These are phyloP conservation scores for Pegoplata infirma DNA, from an alignment of 2,888 invertebrate species.

Conservation along the genomic window DNA sequence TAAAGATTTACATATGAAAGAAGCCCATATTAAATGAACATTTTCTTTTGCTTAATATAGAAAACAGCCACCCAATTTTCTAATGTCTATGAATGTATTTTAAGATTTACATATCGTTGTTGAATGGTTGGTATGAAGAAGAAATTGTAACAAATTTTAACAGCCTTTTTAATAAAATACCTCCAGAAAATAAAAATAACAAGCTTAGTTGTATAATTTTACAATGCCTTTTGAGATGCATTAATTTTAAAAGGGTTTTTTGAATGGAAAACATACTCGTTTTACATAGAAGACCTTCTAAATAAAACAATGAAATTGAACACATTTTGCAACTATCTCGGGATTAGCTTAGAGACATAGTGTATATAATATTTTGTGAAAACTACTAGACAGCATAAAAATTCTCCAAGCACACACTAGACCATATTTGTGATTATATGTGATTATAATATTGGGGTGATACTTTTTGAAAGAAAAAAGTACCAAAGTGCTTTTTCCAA, in stretches of 20 bases:
- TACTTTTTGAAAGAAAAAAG: too few species aligned
- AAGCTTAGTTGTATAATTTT: slow-evolving; percentile 52
- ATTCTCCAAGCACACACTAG: not conserved
- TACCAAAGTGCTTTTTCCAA: too few species aligned
- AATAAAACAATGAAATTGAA: slow-evolving; percentile 62
- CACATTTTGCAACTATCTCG: slow-evolving; percentile 62
- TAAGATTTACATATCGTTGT: slow-evolving; percentile 28
- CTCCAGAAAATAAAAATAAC: slow-evolving; percentile 23
- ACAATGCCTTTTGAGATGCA: slow-evolving; percentile 56
- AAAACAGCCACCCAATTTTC: slow-evolving; percentile 21
- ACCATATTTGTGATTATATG: not conserved
- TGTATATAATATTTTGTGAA: slow-evolving; percentile 12
- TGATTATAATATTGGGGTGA: too few species aligned
- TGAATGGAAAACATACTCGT: not conserved
- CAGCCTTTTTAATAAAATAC: slow-evolving; percentile 41
- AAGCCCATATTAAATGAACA: slow-evolving; percentile 34
- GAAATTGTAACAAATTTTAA: slow-evolving; percentile 52
- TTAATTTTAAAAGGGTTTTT: slow-evolving; percentile 56
- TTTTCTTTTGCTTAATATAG: slow-evolving; percentile 35
- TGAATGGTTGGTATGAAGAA: not conserved
- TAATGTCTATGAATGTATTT: not conserved
- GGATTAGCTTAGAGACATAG: slow-evolving; percentile 60
- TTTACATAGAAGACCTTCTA: slow-evolving; percentile 22
- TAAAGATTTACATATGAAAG: slow-evolving; percentile 42
- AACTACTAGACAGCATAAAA: slow-evolving; percentile 52